phyloP scores from a whole-genome alignment of 2,113 vertebrate species.

The Mystacornis crossleyi region DNA sequence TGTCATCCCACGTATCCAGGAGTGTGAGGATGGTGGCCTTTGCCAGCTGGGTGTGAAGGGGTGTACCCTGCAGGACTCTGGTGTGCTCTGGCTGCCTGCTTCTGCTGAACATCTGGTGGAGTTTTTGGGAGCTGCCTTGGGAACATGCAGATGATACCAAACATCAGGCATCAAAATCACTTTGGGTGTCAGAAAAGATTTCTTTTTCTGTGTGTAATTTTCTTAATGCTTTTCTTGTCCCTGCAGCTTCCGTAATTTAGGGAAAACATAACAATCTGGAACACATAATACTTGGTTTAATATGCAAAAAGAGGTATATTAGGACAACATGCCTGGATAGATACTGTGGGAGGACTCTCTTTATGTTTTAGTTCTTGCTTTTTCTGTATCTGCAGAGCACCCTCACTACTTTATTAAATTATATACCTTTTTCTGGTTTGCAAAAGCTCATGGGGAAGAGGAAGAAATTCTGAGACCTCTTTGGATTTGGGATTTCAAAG shows the following conservation, averaged over 20 bases:
- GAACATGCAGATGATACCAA: not conserved
- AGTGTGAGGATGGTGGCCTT: not conserved
- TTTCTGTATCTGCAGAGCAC: not conserved
- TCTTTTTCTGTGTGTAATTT: not conserved
- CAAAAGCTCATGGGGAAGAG: not conserved
- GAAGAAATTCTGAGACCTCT: not conserved
- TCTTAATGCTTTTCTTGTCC: not conserved
- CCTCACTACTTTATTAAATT: not conserved
- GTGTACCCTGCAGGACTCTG: not conserved
- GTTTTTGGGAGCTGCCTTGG: not conserved
- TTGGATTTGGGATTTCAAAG: not conserved
- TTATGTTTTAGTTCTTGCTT: not conserved
- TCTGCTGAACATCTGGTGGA: not conserved
- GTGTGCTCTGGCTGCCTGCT: fast-evolving
- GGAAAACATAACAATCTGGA: not conserved
- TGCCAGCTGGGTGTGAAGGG: not conserved
- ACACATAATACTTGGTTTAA: not conserved
- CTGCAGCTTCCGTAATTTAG: not conserved
- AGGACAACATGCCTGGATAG: not conserved
- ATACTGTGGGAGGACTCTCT: not conserved
- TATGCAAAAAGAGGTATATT: not conserved
- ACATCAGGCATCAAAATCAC: not conserved
- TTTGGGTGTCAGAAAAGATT: not conserved
- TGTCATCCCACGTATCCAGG: not conserved
- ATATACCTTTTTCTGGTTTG: not conserved